phyloP scores from a whole-genome alignment of 2,113 vertebrate species.

The Ammospiza caudacuta region DNA sequence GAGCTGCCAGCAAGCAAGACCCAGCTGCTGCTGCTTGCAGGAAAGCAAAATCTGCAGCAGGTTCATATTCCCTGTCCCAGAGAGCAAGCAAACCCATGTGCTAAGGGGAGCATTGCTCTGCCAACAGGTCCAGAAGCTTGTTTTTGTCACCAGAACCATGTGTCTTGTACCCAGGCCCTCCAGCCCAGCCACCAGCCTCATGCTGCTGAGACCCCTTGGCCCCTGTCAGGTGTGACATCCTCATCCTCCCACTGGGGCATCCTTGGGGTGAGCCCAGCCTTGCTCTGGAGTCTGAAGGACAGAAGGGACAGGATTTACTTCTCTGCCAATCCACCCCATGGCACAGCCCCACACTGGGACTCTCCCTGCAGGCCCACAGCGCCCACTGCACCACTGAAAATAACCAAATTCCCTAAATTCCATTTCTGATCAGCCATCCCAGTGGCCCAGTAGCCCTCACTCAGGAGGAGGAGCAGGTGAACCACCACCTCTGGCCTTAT shows the following conservation, averaged over 20 bases:
- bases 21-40: neutral
- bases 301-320: fast-evolving
- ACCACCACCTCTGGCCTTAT: neutral
- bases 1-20: fast-evolving
- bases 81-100: fast-evolving
- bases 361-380: neutral
- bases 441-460: neutral
- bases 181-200: neutral
- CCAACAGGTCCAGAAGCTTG: neutral
- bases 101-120: neutral
- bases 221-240: fast-evolving
- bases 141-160: neutral
- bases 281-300: neutral
- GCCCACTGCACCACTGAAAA: too few relatives aligned
- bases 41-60: neutral
- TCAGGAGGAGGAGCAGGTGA: neutral
- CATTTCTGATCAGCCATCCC: neutral
- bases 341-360: fast-evolving
- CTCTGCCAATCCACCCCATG: fast-evolving
- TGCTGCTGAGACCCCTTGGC: neutral
- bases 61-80: neutral
- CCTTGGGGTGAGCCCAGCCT: neutral
- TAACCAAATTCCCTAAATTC: neutral
- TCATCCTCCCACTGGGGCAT: fast-evolving
- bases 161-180: neutral